Base-by-base conservation (phyloP, 2,113 vertebrate species). In the Corapipo altera region DNA sequence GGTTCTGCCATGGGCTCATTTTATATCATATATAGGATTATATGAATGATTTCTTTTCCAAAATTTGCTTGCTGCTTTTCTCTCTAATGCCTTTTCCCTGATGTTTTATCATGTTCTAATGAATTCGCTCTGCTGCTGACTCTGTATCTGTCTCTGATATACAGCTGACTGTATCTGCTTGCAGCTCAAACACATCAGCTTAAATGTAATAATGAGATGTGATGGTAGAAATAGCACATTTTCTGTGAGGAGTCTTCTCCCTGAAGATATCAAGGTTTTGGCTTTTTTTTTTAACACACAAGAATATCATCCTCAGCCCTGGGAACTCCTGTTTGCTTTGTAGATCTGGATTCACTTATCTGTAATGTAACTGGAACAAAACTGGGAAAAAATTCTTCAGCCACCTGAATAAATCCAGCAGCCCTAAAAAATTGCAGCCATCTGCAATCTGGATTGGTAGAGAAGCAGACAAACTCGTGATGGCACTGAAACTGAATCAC, bases 291-390 rank as follows among this genome's bases (percentile, higher is more conserved):
- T 74, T 59, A 65, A 49, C 21, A 83, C 16, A 39, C 22, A 72
- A 64, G 64, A 74, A 78, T 85, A 69, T 87, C 39, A 43, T 48
- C 27, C 69, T 93, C 44, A 84, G 35, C 35, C 52, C 32, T 86
- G 41, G 81, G 79, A 86, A 91, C n/a, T 96, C 48, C 57, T 70
- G 49, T 83, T 92, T 81, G 69, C 61, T 87, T 91, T 92, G 73
- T 55, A 91, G 64, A 67, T 85, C 83, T 91, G 69, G 61, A 78
- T 85, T 96, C 66, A 72, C 33, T 66, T 75, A 64, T 27, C 62
- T 91, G 20, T 76, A 79, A 82, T 65, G 74, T 91, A 95, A 87
- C 21, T 74, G 69, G 57, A 87, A 95, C n/a, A 91, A 91, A 95
- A 95, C 28, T 11, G 24, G 15, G 35, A 52, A 55, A 80, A 41